Evolutionary conservation across 2,797 vertebrate genomes (phyloP), one percentile per base, ranked within the genome.

Genomic region (Acanthurus leucopareius): DNA sequence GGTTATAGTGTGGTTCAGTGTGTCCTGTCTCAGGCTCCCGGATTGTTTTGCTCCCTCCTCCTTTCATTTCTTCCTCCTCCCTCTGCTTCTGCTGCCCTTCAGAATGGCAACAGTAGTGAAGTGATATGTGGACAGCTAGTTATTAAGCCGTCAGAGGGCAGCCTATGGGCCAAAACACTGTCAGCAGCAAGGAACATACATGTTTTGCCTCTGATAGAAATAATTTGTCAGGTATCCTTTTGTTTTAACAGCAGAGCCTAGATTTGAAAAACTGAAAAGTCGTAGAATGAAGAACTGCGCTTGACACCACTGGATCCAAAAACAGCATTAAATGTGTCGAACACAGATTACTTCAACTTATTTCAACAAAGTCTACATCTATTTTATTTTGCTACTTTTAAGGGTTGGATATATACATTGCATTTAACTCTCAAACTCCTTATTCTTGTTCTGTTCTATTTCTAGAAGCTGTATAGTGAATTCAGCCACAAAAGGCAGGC

Each of bases 71-170:
- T 42, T 75, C 61, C 51, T 57, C 17, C 53, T 56, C 52, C 48
- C 11, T n/a, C 51, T 17, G 60, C 63, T 17, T 57, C 59, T 73
- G 69, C 75, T 3, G n/a, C 54, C 78, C 57, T 59, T 71, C 60
- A 78, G 71, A 88, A 70, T 60, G 42, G 79, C 64, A 81, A 49
- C 72, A n/a, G 67, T 25, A 84, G 88, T 47, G 71, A 74, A 86
- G 79, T 88, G 91, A 92, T 85, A 74, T 84, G 77, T 84, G 83
- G 90, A 91, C 90, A 94, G 87, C 80, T 75, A 82, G 77, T 93
- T 84, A 91, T 92, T 92, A 93, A 83, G 72, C 79, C 92, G 93
- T 93, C 89, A 92, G 77, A 72, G 63, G 52, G 80, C 71, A 56
- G 83, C 52, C 77, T 65, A 35, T 68, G 77, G 82, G 86, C 73